These are phyloP conservation scores for Centropus bengalensis DNA, from an alignment of 2,113 vertebrate genomes.

Conservation along the genomic window DNA sequence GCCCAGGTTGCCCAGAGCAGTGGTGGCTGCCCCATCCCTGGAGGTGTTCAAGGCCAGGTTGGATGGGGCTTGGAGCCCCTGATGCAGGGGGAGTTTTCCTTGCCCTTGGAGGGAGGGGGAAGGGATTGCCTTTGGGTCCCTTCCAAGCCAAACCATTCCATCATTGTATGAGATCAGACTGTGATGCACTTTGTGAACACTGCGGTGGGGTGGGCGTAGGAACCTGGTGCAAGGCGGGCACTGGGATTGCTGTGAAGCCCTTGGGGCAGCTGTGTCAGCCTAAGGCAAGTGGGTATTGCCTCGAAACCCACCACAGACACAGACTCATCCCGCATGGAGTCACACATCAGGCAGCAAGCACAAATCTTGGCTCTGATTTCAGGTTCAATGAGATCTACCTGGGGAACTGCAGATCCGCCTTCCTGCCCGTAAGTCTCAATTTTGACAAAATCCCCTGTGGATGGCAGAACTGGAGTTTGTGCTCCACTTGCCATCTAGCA, in stretches of 20 bases:
- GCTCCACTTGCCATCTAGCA: neutral
- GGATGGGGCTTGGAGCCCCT: too few relatives aligned
- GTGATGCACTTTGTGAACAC: neutral
- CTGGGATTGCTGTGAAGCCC: neutral
- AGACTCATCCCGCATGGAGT: neutral
- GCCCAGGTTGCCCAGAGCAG: too few relatives aligned
- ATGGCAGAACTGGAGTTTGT: neutral
- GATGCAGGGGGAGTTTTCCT: too few relatives aligned
- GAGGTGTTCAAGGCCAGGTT: too few relatives aligned
- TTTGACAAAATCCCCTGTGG: neutral
- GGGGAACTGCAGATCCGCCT: accelerated
- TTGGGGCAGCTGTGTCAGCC: accelerated
- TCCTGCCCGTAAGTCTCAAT: neutral
- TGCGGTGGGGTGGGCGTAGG: neutral
- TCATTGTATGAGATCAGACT: too few relatives aligned
- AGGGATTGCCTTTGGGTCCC: too few relatives aligned
- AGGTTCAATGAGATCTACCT: neutral
- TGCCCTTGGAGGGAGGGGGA: too few relatives aligned
- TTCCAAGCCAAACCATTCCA: too few relatives aligned
- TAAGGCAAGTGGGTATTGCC: accelerated
- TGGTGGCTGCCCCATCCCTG: too few relatives aligned
- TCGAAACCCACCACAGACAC: neutral
- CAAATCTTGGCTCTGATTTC: neutral
- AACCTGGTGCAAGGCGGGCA: too few relatives aligned
- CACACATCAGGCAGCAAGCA: accelerated